phyloP scores from a whole-genome alignment of 1,140 invertebrate species.

The Cyphomyrmex costatus region DNA sequence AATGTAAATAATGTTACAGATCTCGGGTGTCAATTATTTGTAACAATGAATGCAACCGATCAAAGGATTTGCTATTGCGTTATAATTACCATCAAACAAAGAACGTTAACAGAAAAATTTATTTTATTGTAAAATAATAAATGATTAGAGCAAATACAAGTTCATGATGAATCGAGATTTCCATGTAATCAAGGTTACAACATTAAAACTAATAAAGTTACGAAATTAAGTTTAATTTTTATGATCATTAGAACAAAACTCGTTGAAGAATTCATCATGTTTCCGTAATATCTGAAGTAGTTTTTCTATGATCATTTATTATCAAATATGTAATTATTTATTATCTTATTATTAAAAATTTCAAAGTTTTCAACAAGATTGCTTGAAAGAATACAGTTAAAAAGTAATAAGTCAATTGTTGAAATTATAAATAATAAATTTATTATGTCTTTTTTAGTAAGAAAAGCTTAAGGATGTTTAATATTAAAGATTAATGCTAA shows the following conservation, averaged over 20 bases:
- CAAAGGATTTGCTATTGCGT: conserved; percentile 7
- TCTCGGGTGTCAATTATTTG: conserved; percentile 28
- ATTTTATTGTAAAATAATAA: not conserved
- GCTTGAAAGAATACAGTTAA: not conserved
- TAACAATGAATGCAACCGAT: not conserved
- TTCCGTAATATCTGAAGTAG: not conserved
- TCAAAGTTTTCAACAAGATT: not conserved
- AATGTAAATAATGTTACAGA: conserved; percentile 45
- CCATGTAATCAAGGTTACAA: not conserved
- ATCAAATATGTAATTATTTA: not conserved
- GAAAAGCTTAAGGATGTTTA: not conserved
- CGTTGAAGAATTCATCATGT: not conserved
- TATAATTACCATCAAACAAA: not conserved
- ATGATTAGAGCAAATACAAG: not conserved
- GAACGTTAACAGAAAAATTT: not conserved
- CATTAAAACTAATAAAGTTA: conserved; percentile 31
- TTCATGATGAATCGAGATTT: no score
- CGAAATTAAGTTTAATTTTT: conserved; percentile 10
- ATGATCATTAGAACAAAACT: not conserved
- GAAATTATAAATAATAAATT: not conserved
- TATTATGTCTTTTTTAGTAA: conserved; percentile 1
- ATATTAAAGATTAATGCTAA: not conserved
- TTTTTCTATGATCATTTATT: conserved; percentile 18
- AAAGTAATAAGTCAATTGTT: not conserved
- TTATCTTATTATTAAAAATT: conserved; percentile 28